Base-by-base conservation (phyloP, 2,797 vertebrate species). In the Characodon lateralis region DNA sequence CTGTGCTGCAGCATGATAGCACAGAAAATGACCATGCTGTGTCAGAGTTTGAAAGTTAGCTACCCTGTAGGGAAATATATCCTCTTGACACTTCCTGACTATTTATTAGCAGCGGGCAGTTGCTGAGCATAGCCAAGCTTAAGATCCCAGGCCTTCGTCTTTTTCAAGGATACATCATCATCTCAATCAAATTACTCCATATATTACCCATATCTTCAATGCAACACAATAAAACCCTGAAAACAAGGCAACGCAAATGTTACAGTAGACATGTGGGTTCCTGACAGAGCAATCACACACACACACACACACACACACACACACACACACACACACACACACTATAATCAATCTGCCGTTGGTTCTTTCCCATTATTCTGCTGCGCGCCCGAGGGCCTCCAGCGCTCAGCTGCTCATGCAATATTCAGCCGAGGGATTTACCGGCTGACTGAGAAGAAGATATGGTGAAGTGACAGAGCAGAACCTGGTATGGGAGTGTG, bases 351-450 rank as follows among this genome's bases (percentile, higher is more conserved):
- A 85, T 92, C 89, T 82, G 87, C 76, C 2, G 53, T 41, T 41
- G 85, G 85, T 82, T 82, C 74, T 63, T 78, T 72, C 82, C 79
- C 78, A 86, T 92, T 89, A 87, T 91, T 93, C 88, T 88, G 88
- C 39, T 56, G 70, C 81, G 81, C 89, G 88, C 89, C 68, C n/a
- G 77, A 31, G 86, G 84, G 89, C 81, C 83, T 89, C 78, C 80
- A 71, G 82, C 5, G 80, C 89, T 91, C 87, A 87, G 88, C 90
- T 82, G 90, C 90, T 93, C 93, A 94, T 93, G 85, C 85, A 94
- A 93, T 93, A 94, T 94, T 93, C 91, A 94, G 88, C 78, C 76
- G 48, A 31, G 78, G 89, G 92, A 92, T 92, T 93, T 86, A 85
- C 85, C 71, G 66, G 74, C 86, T 89, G 90, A 78, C 78, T 85